Conservation (phyloP, 2,113 vertebrate genomes). For the Steatornis caripensis region DNA sequence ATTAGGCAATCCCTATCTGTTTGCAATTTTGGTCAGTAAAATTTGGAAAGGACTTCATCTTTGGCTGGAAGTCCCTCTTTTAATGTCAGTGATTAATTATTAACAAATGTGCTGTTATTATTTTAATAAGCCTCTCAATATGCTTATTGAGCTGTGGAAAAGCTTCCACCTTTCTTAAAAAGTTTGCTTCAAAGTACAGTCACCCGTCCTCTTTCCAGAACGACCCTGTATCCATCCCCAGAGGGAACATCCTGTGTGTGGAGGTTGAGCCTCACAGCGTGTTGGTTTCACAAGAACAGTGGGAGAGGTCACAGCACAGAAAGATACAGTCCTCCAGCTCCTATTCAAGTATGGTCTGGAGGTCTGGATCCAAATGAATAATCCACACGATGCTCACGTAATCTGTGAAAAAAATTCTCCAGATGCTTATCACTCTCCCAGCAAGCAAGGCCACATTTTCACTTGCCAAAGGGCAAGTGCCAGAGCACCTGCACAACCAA, state of each 20-base stretch:
- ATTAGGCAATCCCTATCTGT: neutral
- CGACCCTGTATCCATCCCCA: fast-evolving
- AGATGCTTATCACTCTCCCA: neutral
- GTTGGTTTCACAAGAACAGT: neutral
- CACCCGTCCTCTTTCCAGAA: neutral
- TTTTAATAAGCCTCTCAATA: slow-evolving; percentile 17
- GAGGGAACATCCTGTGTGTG: fast-evolving
- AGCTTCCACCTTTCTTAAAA: neutral
- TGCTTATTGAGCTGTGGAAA: neutral
- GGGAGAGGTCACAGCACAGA: neutral
- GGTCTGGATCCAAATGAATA: neutral
- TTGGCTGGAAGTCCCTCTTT: neutral
- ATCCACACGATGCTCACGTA: neutral
- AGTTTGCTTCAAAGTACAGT: neutral
- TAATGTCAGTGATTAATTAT: slow-evolving; percentile 23
- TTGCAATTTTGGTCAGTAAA: neutral
- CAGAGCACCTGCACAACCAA: neutral
- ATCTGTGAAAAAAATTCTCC: fast-evolving
- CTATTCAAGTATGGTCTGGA: neutral
- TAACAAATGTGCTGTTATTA: slow-evolving; percentile 31
- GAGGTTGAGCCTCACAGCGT: fast-evolving
- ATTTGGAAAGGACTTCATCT: slow-evolving; percentile 5
- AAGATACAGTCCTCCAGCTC: neutral
- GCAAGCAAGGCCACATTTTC: neutral
- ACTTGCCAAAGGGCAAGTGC: neutral